Percentiles rank a stretch among this genome's conserved stretches.
phyloP scores from a whole-genome alignment of 2,888 invertebrate genomes.

The Caenorhabditis afra region DNA sequence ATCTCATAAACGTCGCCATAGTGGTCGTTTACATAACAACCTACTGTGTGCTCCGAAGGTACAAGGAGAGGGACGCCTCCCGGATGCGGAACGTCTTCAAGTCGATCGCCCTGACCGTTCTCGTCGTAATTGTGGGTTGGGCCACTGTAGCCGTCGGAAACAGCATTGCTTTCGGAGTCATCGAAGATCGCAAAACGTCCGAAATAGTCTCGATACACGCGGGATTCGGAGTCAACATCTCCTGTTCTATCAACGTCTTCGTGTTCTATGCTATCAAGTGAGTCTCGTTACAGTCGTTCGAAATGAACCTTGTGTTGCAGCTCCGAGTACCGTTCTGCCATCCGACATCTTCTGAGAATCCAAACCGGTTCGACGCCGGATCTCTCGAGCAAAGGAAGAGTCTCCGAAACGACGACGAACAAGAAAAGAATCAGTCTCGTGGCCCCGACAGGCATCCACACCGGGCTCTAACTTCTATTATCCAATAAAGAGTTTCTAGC shows the following conservation, averaged over 20 bases:
- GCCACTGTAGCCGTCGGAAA: slow-evolving; percentile 45
- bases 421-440: slow-evolving; percentile 20
- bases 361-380: background rate
- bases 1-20: slow-evolving; percentile 35
- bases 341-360: slow-evolving; percentile 26
- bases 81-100: slow-evolving; percentile 55
- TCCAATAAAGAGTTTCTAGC: no score
- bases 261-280: slow-evolving; percentile 61
- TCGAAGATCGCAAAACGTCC: slow-evolving; percentile 8
- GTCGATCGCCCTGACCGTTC: slow-evolving; percentile 57
- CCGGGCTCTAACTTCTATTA: no score
- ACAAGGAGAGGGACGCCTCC: slow-evolving; percentile 29
- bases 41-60: slow-evolving; percentile 36
- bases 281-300: background rate
- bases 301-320: slow-evolving; percentile 13
- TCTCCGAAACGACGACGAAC: background rate
- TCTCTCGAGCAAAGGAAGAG: no score
- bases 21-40: slow-evolving; percentile 44
- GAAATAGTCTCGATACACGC: slow-evolving; percentile 32
- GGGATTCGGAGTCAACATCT: slow-evolving; percentile 49
- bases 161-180: slow-evolving; percentile 18
- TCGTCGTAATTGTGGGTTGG: slow-evolving; percentile 57
- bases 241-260: slow-evolving; percentile 51
- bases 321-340: slow-evolving; percentile 42
- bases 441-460: background rate